phyloP scores from a whole-genome alignment of 2,888 invertebrate genomes.

The Galeruca laticollis region DNA sequence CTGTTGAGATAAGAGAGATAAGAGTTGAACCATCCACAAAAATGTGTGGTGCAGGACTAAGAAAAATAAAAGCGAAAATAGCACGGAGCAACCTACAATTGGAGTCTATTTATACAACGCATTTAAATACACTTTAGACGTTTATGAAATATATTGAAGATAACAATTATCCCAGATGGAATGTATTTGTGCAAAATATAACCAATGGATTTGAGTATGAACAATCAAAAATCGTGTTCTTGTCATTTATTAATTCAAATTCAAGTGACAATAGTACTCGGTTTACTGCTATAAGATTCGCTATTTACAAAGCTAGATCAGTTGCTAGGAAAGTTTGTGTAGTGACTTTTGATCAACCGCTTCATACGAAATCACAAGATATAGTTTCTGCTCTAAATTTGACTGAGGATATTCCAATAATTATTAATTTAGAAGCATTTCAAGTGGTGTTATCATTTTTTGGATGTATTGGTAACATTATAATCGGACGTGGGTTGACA shows the following conservation, averaged over 20 bases:
- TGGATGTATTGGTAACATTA: neutral
- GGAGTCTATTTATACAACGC: neutral
- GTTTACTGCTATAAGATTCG: neutral
- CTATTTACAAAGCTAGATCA: neutral
- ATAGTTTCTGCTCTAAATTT: neutral
- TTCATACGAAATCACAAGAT: neutral
- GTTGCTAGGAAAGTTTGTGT: neutral
- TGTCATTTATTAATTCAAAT: slow-evolving; percentile 1
- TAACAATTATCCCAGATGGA: too few species aligned
- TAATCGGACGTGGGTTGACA: slow-evolving; percentile 4
- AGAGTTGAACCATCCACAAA: neutral
- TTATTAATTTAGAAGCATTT: slow-evolving; percentile 3
- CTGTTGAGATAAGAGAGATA: neutral
- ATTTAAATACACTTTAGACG: neutral
- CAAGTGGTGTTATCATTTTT: neutral
- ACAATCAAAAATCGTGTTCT: neutral
- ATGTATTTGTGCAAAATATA: too few species aligned
- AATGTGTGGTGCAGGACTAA: neutral
- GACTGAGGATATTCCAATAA: neutral
- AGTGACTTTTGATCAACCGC: slow-evolving; percentile 5
- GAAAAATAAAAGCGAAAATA: neutral
- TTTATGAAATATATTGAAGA: too few species aligned
- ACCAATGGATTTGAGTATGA: neutral
- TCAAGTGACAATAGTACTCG: neutral
- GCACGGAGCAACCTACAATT: neutral